Evolutionary conservation across 2,888 invertebrate species (phyloP).

Genomic region (Tiliacea aurago): DNA sequence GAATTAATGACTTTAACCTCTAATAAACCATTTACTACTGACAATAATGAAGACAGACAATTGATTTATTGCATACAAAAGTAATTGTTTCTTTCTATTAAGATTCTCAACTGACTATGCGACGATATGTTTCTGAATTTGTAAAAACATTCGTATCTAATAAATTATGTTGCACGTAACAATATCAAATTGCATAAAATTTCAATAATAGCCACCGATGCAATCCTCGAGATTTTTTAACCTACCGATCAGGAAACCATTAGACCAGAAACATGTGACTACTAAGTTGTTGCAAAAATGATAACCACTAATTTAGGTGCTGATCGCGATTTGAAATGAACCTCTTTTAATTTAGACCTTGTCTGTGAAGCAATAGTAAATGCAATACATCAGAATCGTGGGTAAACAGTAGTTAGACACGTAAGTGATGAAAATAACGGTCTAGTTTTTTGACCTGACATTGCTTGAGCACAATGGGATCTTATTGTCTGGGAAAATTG

Average conservation of each 20-base stretch:
- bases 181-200: background rate
- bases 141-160: background rate
- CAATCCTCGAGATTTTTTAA: constrained; percentile 29
- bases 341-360: constrained; percentile 52
- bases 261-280: constrained; percentile 21
- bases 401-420: constrained; percentile 52
- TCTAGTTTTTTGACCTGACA: constrained; percentile 50
- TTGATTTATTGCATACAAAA: constrained; percentile 11
- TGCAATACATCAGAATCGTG: constrained; percentile 48
- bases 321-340: constrained; percentile 6
- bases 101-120: background rate
- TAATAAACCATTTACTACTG: constrained; percentile 10
- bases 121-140: background rate
- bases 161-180: background rate
- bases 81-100: background rate
- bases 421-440: constrained; percentile 47
- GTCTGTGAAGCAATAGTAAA: constrained; percentile 44
- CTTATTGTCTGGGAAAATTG: constrained; percentile 41
- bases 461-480: constrained; percentile 39
- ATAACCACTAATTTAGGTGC: constrained; percentile 6
- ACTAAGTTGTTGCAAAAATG: constrained; percentile 29
- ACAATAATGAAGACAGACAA: background rate
- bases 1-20: constrained; percentile 35
- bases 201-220: background rate
- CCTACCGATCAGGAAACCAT: constrained; percentile 28